These are phyloP conservation scores for Pseudochromis fuscus DNA, from an alignment of 2,797 vertebrate genomes.

Conservation along the genomic window DNA sequence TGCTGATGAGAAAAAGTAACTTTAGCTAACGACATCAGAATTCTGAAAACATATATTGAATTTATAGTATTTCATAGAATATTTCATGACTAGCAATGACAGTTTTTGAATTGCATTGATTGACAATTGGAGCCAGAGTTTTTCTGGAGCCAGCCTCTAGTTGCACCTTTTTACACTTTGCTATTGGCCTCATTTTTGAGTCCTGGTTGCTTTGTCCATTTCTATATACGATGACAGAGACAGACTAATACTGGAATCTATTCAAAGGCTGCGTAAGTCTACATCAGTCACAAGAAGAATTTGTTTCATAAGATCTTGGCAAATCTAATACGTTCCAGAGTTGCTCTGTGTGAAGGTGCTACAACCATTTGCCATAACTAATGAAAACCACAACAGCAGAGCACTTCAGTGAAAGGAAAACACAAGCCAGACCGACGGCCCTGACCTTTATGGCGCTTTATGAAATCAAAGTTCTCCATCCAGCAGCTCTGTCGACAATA, in stretches of 20 bases:
- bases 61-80: too few species aligned
- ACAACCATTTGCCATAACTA: slow-evolving; percentile 21
- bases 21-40: too few species aligned
- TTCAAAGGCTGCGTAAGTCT: slow-evolving; percentile 16
- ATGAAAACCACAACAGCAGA: slow-evolving; percentile 7
- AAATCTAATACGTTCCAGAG: slow-evolving; percentile 9
- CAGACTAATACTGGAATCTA: not conserved
- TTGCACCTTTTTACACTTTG: too few species aligned
- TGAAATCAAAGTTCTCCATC: not conserved
- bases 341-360: slow-evolving; percentile 2
- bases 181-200: too few species aligned
- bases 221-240: too few species aligned
- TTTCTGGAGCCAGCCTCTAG: too few species aligned
- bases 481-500: slow-evolving; percentile 6
- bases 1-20: too few species aligned
- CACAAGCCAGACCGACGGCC: not conserved
- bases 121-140: too few species aligned
- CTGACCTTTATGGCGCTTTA: not conserved
- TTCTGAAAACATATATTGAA: too few species aligned
- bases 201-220: too few species aligned
- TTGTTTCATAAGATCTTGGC: slow-evolving; percentile 23
- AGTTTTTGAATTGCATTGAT: too few species aligned
- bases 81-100: too few species aligned
- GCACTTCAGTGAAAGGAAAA: slow-evolving; percentile 10
- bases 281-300: slow-evolving; percentile 11